These are phyloP conservation scores for Heloderma charlesbogerti DNA, from an alignment of 2,113 vertebrate genomes.

Conservation along the genomic window DNA sequence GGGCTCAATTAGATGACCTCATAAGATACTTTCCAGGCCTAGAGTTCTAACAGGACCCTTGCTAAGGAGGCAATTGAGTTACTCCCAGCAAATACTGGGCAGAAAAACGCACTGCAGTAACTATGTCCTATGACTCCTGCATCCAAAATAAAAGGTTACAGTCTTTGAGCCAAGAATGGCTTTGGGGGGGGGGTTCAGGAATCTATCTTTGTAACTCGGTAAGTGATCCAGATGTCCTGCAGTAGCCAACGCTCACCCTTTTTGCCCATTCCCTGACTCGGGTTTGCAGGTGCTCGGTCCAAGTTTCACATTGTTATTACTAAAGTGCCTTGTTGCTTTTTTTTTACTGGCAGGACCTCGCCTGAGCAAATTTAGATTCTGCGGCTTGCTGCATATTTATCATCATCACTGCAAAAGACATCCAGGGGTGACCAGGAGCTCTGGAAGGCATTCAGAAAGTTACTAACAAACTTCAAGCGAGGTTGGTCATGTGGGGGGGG, in stretches of 20 bases:
- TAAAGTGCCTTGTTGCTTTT: conserved; percentile 30
- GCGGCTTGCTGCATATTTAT: conserved; percentile 39
- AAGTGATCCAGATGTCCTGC: neutral
- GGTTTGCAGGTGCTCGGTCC: conserved; percentile 1
- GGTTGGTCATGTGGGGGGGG: no score
- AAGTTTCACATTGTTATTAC: conserved; percentile 27
- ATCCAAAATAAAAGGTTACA: conserved; percentile 21
- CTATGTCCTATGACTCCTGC: neutral
- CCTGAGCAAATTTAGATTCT: conserved; percentile 44
- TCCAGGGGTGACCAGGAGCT: conserved; percentile 39
- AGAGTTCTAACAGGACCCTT: neutral
- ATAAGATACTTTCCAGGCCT: neutral
- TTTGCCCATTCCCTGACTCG: neutral
- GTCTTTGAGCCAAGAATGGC: conserved; percentile 2
- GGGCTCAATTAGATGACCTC: neutral
- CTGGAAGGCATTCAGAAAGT: conserved; percentile 42
- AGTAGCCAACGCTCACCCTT: neutral
- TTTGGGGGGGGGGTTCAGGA: neutral
- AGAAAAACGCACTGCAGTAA: neutral
- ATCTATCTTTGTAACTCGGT: neutral
- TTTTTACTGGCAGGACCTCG: conserved; percentile 34
- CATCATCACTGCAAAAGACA: conserved; percentile 46
- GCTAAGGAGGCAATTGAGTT: neutral
- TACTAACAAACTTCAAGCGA: conserved; percentile 22
- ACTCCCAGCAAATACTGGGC: neutral